These are phyloP conservation scores for Sarcophaga carnaria DNA, from an alignment of 2,888 invertebrate genomes.

Conservation along the genomic window DNA sequence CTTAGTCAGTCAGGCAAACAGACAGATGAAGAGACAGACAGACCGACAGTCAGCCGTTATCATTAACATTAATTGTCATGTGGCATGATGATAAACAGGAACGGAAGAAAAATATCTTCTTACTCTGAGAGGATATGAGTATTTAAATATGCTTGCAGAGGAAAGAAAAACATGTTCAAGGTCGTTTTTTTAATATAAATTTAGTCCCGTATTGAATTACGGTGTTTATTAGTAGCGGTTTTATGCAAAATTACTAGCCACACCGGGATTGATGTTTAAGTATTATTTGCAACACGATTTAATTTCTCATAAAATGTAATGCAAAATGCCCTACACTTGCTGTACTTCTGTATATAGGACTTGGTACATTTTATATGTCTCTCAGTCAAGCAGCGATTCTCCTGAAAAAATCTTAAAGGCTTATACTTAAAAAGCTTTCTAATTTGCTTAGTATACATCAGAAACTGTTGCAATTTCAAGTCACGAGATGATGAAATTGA, in stretches of 20 bases:
- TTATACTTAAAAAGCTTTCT: too few relatives aligned
- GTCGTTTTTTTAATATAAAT: conserved; percentile 24
- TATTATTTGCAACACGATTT: conserved; percentile 24
- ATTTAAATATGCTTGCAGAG: not conserved
- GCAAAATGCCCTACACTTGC: too few relatives aligned
- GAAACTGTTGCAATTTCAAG: too few relatives aligned
- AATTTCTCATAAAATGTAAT: too few relatives aligned
- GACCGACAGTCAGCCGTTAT: not conserved
- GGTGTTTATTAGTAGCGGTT: conserved; percentile 4
- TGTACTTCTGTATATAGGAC: too few relatives aligned
- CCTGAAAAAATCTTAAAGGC: too few relatives aligned
- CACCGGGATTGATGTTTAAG: conserved; percentile 23
- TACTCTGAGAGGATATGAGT: not conserved
- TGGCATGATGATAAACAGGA: conserved; percentile 8
- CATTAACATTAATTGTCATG: conserved; percentile 23
- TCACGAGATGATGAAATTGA: too few relatives aligned
- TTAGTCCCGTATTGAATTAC: not conserved
- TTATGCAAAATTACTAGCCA: conserved; percentile 28
- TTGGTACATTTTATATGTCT: too few relatives aligned
- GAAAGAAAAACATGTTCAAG: conserved; percentile 46
- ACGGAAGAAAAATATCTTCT: conserved; percentile 6
- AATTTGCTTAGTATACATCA: too few relatives aligned
- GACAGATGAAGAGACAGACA: not conserved
- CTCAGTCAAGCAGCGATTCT: too few relatives aligned
- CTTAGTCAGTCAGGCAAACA: not conserved